Conservation (phyloP, 30 jellyfish, hydroid and myxozoan genomes). For the Morbakka virulenta region DNA sequence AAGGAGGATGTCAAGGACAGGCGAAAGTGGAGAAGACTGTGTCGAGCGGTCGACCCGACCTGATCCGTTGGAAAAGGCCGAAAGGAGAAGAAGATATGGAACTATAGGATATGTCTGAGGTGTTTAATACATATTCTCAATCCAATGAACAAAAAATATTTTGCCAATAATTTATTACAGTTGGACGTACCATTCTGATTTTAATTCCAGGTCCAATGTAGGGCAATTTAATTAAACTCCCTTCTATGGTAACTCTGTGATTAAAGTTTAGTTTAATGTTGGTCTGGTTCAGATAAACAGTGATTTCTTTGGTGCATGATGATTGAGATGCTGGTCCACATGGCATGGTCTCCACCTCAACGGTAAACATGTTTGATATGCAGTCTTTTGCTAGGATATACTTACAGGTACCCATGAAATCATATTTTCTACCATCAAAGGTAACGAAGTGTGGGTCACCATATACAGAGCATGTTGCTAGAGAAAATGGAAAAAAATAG, state of each 20-base stretch:
- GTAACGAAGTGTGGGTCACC: slow-evolving; percentile 83
- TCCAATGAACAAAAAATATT: no score
- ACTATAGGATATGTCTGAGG: no score
- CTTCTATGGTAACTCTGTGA: slow-evolving; percentile 16
- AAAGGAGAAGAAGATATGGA: no score
- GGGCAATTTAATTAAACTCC: slow-evolving; percentile 31
- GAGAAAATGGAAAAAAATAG: background rate
- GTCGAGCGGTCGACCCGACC: no score
- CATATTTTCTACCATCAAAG: slow-evolving; percentile 63
- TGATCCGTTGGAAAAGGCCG: no score
- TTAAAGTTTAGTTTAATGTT: slow-evolving; percentile 6
- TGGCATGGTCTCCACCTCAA: slow-evolving; percentile 18
- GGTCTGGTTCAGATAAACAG: slow-evolving; percentile 24
- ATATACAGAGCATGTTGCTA: slow-evolving; percentile 58
- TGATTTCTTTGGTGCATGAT: slow-evolving; percentile 58
- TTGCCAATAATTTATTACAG: no score
- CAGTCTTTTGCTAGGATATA: slow-evolving; percentile 66
- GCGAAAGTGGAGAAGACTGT: no score
- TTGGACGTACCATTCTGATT: slow-evolving; percentile 53
- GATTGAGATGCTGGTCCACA: slow-evolving; percentile 35
- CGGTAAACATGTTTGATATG: background rate
- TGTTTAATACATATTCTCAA: no score
- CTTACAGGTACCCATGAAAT: slow-evolving; percentile 70
- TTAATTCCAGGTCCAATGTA: slow-evolving; percentile 38
- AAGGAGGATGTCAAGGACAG: no score